Conservation (phyloP, 1,140 invertebrate species). For the Brachionus koreanus region DNA sequence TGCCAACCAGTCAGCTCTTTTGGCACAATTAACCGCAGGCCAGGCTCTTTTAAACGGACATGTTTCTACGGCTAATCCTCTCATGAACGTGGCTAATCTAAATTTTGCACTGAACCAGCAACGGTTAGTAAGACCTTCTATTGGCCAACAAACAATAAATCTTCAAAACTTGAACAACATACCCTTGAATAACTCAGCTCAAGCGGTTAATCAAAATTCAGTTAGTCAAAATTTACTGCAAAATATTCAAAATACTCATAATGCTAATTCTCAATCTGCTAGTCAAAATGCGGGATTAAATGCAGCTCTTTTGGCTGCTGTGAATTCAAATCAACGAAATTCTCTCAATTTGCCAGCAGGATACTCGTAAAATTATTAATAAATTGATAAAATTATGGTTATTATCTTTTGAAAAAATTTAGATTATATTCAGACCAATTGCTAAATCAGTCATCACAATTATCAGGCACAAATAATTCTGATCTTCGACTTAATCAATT, state of each 20-base stretch:
- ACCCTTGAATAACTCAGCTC: not conserved
- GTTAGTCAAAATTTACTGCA: conserved; percentile 16
- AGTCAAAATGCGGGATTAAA: not conserved
- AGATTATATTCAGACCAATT: conserved; percentile 3
- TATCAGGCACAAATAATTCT: not conserved
- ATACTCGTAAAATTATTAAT: conserved; percentile 27
- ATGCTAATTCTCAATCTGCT: not conserved
- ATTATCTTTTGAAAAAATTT: not conserved
- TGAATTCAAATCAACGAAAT: not conserved
- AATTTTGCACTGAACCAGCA: conserved; percentile 9
- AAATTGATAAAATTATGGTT: not conserved
- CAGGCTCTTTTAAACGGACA: not conserved
- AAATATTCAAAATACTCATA: conserved; percentile 33
- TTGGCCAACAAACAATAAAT: not conserved
- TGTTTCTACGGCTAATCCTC: not conserved
- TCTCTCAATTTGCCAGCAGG: not conserved
- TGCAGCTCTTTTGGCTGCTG: conserved; percentile 2
- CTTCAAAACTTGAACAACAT: not conserved
- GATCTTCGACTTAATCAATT: conserved; percentile 15
- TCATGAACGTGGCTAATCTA: not conserved
- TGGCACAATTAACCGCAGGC: not conserved
- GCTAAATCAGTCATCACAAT: not conserved
- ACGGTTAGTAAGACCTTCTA: not conserved
- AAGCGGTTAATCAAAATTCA: not conserved
- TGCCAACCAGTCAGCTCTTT: not conserved